Percentiles rank a stretch among this genome's conserved stretches.
These are phyloP conservation scores for Criorhina ranunculi DNA, from an alignment of 2,888 invertebrate species.

Conservation along the genomic window DNA sequence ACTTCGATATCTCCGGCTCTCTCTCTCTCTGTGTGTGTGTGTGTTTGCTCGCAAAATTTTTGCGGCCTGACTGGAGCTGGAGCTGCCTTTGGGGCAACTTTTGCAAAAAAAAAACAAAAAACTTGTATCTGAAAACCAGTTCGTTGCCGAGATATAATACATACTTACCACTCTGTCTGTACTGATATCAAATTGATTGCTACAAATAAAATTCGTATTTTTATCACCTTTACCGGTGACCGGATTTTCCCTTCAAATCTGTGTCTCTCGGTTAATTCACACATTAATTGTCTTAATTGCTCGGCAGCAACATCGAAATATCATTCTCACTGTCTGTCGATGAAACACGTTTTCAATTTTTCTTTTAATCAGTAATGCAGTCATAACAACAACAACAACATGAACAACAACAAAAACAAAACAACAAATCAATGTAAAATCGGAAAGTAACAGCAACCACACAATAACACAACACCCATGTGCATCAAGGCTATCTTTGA, in stretches of 20 bases:
- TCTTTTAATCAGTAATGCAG: constrained; percentile 1
- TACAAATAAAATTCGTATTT: constrained; percentile 43
- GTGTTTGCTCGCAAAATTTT: constrained; percentile 42
- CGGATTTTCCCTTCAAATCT: constrained; percentile 46
- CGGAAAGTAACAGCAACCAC: constrained; percentile 41
- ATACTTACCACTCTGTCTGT: constrained; percentile 19
- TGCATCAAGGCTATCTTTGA: constrained; percentile 49
- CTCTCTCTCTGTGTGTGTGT: constrained; percentile 1
- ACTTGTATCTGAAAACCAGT: constrained; percentile 65
- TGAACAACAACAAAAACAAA: constrained; percentile 27
- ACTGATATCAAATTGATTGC: constrained; percentile 39
- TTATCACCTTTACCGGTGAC: constrained; percentile 48
- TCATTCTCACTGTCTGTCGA: neutral
- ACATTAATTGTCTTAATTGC: constrained; percentile 31
- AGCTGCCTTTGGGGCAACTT: constrained; percentile 63
- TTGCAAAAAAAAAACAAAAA: constrained; percentile 56
- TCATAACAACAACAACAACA: constrained; percentile 13
- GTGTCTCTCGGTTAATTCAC: constrained; percentile 49
- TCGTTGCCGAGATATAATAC: neutral
- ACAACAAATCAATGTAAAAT: constrained; percentile 41
- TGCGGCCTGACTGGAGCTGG: constrained; percentile 3
- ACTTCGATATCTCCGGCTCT: constrained; percentile 3
- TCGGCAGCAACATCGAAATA: constrained; percentile 13
- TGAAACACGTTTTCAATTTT: neutral
- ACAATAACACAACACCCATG: constrained; percentile 13